Base-by-base conservation (phyloP, 2,797 vertebrate species). In the Eulemur coronatus region DNA sequence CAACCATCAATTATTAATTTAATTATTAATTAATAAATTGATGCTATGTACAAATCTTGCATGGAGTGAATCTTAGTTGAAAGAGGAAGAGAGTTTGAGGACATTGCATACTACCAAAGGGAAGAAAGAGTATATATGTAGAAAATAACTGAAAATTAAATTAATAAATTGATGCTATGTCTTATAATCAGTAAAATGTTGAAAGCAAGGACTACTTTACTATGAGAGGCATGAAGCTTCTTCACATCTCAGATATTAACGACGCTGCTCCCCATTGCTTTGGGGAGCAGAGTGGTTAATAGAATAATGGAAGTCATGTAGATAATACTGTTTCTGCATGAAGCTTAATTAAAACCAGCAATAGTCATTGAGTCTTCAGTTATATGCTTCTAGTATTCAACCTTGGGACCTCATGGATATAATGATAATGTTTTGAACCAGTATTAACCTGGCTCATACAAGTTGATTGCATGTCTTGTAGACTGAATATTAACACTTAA, bases 401-500 rank as follows among this genome's bases (percentile, higher is more conserved):
- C 82, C 89, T 94, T 33, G 69, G 69, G 84, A 95, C 72, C 2
- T 95, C 52, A 52, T 28, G 17, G 5, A 57, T 94, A 30, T 90
- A 97, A 96, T 55, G 55, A 43, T 7, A 93, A 7, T 63, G 90
- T 48, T 97, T 91, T 95, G 96, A 97, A 92, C 61, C n/a, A 69
- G 20, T 72, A 61, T 59, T 76, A 89, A 55, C 26, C 57, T 95
- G 88, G 67, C 43, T 85, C 82, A 88, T 91, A 93, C 94, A 96
- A 93, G 78, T 43, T 98, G 93, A 95, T 97, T 96, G 92, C 57
- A 73, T 78, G 52, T 24, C 61, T 82, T 75, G 2, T 30, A 61
- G 75, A 41, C 96, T 98, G 72, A 92, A 97, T 86, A 97, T 97
- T 96, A 97, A 98, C 97, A 33, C 26, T 55, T 92, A 93, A 33